Evolutionary conservation across 30 jellyfish, hydroid and myxozoan genomes (phyloP).

Genomic region (Cassiopea andromeda): DNA sequence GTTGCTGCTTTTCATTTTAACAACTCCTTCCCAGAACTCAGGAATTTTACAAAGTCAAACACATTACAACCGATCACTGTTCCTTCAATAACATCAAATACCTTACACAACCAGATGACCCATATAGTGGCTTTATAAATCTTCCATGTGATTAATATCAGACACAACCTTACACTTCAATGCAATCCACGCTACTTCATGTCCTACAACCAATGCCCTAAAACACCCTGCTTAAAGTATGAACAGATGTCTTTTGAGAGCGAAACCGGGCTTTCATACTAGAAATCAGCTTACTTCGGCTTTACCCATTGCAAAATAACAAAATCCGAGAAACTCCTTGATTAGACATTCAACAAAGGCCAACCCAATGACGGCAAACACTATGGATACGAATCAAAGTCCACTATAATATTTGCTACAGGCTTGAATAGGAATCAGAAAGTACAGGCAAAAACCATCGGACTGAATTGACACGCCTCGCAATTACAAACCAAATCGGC

Average conservation of each 20-base stretch:
- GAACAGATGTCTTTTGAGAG: slow-evolving; percentile 12
- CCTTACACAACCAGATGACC: too few species aligned
- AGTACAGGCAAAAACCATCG: too few species aligned
- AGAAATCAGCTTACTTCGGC: slow-evolving; percentile 14
- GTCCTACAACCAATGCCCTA: not conserved
- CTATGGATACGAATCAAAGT: not conserved
- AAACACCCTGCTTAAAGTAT: not conserved
- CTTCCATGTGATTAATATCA: not conserved
- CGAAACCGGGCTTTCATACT: not conserved
- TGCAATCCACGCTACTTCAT: not conserved
- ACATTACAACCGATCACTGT: not conserved
- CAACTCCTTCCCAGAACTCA: too few species aligned
- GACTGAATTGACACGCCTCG: not conserved
- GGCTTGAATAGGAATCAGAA: not conserved
- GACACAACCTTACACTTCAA: not conserved
- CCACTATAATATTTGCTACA: not conserved
- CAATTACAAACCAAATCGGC: not conserved
- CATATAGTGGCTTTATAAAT: too few species aligned
- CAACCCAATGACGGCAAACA: not conserved
- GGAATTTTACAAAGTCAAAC: not conserved
- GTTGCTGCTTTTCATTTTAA: too few species aligned
- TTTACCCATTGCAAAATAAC: slow-evolving; percentile 9
- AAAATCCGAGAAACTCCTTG: slow-evolving; percentile 10
- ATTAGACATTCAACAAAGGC: not conserved
- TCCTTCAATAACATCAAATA: not conserved